Conservation (phyloP, 1,140 invertebrate species). For the Portunus trituberculatus region DNA sequence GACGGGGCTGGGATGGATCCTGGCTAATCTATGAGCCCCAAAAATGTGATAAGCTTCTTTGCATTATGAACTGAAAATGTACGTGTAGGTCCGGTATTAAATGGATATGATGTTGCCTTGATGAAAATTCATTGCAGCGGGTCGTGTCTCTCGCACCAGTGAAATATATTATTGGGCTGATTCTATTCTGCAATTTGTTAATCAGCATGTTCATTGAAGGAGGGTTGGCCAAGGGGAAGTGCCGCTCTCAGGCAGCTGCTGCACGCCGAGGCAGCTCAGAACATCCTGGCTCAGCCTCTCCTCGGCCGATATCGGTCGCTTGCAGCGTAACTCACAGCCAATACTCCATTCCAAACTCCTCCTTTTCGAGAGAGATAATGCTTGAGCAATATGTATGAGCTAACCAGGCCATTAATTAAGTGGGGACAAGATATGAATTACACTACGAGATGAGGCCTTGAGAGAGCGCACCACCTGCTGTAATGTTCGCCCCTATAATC, state of each 20-base stretch:
- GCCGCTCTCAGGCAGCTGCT: background rate
- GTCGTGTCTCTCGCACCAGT: background rate
- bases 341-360: conserved; percentile 14
- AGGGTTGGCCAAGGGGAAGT: background rate
- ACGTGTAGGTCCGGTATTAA: background rate
- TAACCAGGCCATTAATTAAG: conserved; percentile 53
- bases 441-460: background rate
- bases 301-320: background rate
- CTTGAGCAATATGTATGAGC: conserved; percentile 44
- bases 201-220: background rate
- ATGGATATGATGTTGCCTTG: background rate
- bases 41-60: background rate
- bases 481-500: conserved; percentile 40
- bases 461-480: background rate
- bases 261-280: background rate
- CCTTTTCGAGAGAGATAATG: conserved; percentile 39
- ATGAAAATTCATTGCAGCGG: background rate
- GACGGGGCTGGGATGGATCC: background rate
- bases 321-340: background rate
- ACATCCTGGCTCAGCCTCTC: background rate
- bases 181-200: background rate
- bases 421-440: conserved; percentile 50
- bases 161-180: too few relatives aligned
- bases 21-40: background rate
- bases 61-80: background rate